Percentiles rank a stretch among this genome's conserved stretches.
phyloP scores from a whole-genome alignment of 2,113 vertebrate genomes.

The Fulmarus glacialis region DNA sequence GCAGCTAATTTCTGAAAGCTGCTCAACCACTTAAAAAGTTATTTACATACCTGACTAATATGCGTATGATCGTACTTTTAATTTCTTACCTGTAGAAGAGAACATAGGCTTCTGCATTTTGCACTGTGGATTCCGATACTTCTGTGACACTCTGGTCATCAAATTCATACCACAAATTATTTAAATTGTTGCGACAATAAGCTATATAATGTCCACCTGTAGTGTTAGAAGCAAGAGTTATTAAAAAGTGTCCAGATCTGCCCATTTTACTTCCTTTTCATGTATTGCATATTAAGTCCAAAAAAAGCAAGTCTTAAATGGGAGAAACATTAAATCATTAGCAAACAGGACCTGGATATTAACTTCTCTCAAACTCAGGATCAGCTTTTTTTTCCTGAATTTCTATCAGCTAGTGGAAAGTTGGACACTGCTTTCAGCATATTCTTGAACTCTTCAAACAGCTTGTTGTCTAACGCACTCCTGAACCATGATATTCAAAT shows the following conservation, averaged over 20 bases:
- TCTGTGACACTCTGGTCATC: constrained; percentile 98
- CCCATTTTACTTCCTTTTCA: neutral
- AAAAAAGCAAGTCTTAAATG: neutral
- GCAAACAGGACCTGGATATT: neutral
- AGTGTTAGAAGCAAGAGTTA: neutral
- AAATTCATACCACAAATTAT: constrained; percentile 96
- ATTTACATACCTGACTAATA: neutral
- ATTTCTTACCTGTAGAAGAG: constrained; percentile 93
- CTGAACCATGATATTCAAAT: neutral
- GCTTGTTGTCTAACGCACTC: neutral
- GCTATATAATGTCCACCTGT: constrained; percentile 97
- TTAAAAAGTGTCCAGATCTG: neutral
- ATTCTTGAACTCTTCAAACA: neutral
- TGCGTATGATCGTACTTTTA: neutral
- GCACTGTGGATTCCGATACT: constrained; percentile 92
- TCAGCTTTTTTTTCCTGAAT: neutral
- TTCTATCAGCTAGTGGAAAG: neutral
- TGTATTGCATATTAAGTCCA: neutral
- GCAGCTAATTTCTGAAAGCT: neutral
- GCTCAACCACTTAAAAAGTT: neutral
- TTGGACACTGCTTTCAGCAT: neutral
- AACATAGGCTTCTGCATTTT: constrained; percentile 97
- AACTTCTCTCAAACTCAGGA: neutral
- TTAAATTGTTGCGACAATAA: constrained; percentile 93
- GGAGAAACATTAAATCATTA: neutral